Base-by-base conservation (phyloP, 1,140 invertebrate species). In the Drosophila melanica region DNA sequence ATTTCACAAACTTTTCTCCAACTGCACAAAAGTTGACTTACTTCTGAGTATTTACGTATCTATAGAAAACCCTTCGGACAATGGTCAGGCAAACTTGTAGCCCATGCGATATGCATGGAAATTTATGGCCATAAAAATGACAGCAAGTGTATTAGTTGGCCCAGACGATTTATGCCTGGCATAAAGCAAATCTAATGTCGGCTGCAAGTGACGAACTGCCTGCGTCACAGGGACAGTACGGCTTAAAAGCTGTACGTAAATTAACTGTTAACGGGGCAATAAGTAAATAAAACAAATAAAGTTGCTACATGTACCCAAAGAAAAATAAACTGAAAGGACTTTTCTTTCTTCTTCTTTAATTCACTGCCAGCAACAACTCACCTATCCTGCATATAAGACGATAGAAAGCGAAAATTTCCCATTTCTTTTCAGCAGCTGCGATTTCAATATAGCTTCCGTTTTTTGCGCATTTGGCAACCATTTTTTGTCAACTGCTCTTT, bases 141-240 rank as follows among this genome's bases (percentile, higher is more conserved):
- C 57, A 65, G 10, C 45, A 47, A 44, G 62, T 48, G 48, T 55
- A 73, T 63, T 65, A 57, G 54, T 58, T 27, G 35, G 65, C 63
- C 81, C 81, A 86, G 82, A 86, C 82, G 72, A 86, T 86, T 86
- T 86, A 86, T 86, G 82, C 44, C 53, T 23, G 57, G 65, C 70
- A 78, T 75, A 86, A 86, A 81, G 66, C 53, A 44, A 11, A 48
- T 45, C 70, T 77, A 85, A 85, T 80, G 63, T 35, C 57, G 74
- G 66, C 63, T 51, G 50, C 75, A 71, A 81, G 66, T 81, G 78
- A 76, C 67, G 70, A 73, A 73, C 59, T 59, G 73, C 53, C 63
- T 59, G 47, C 47, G 64, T 20, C 41, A 4, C 33, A 37, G 27
- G 27, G 1, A 4, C 20, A 27, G 12, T 72, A 59, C 39, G 57